Evolutionary conservation across 2,888 invertebrate genomes (phyloP), one percentile per base, ranked within the genome.

Genomic region (Cephus nigrinus): DNA sequence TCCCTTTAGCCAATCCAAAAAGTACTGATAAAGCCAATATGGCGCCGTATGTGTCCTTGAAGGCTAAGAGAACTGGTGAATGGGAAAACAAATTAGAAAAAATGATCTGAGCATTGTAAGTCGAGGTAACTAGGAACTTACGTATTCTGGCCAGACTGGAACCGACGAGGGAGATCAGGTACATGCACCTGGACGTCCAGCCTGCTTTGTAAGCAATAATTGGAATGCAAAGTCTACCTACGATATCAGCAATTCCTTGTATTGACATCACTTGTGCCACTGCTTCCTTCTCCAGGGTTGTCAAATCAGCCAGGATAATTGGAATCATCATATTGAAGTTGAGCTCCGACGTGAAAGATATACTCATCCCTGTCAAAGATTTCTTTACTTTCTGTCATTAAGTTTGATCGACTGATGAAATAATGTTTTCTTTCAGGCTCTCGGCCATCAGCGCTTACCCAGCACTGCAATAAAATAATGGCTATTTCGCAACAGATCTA

Each of bases 261-360:
- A 92, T 85, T 3, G 92, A 91, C 80, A 91, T 88, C 12, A 91
- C 87, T 5, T 86, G 87, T 0, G 92, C 92, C 4, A 92, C 87
- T 31, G 90, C 88, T 1, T 85, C 80, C 74, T 86, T 84, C 4
- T 84, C 82, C 73, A 92, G 90, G 1, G 85, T 82, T 1, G 91
- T 88, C 34, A 93, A 85, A 80, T 91, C 90, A 4, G 89, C 84
- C 31, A 93, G 84, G 34, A 93, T 91, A 79, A 93, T 92, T 35
- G 93, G 92, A 69, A 91, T 90, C 91, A 93, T 92, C 30, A 92
- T 81, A 76, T 92, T 90, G 73, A 92, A 92, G 84, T 93, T 93
- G 4, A 92, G 86, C 82, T 93, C 93, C 2, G 93, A 90, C 32
- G 92, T 92, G 78, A 92, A 92, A 34, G 91, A 92, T 31, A 93